Percentiles rank a stretch among this genome's conserved stretches.
Conservation (phyloP, 2,113 vertebrate genomes). For the Hemiscyllium ocellatum region DNA sequence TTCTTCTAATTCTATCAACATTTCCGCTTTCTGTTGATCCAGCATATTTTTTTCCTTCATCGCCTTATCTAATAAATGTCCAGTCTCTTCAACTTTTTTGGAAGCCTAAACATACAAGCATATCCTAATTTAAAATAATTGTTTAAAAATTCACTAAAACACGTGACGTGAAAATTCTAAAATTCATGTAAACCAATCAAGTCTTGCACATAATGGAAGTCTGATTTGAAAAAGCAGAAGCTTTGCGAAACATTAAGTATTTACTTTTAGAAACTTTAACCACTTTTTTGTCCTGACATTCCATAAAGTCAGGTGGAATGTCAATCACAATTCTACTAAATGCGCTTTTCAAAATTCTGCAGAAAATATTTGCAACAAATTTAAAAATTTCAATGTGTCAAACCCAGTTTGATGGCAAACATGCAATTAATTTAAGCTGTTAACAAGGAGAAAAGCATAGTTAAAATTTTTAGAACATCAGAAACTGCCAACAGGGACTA, state of each 20-base stretch:
- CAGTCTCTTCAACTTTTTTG: constrained; percentile 65
- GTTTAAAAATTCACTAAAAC: constrained; percentile 35
- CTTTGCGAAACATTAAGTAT: neutral
- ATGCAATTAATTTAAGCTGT: neutral
- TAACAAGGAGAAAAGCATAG: neutral
- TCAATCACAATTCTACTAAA: neutral
- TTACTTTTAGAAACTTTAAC: neutral
- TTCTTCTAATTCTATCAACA: constrained; percentile 61
- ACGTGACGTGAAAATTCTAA: neutral
- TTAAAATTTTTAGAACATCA: neutral
- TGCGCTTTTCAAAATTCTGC: neutral
- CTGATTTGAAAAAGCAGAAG: neutral
- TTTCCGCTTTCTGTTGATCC: constrained; percentile 62
- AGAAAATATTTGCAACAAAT: neutral
- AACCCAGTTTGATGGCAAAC: neutral
- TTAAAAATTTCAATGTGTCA: neutral
- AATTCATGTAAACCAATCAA: neutral
- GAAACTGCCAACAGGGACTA: neutral
- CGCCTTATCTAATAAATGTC: constrained; percentile 69
- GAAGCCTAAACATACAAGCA: constrained; percentile 53
- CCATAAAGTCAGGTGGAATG: neutral
- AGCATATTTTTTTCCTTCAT: constrained; percentile 60
- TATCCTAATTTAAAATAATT: constrained; percentile 10
- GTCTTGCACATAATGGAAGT: neutral
- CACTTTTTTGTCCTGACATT: neutral